These are phyloP conservation scores for Syrphus vitripennis DNA, from an alignment of 2,888 invertebrate species.

Conservation along the genomic window DNA sequence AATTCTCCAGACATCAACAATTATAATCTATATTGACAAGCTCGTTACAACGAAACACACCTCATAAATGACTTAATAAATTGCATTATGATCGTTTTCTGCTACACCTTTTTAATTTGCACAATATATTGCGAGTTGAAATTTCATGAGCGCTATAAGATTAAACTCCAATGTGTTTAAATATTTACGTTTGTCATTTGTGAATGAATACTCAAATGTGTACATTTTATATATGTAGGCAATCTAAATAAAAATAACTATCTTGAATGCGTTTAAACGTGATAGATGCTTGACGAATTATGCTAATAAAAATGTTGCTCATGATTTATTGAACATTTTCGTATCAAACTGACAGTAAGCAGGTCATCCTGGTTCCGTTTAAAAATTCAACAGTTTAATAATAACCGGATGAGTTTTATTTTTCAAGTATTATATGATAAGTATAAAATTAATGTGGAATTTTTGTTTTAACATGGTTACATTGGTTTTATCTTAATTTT, in stretches of 20 bases:
- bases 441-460: too few relatives aligned
- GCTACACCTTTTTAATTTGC: background rate
- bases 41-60: slow-evolving; percentile 7
- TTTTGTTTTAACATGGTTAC: too few relatives aligned
- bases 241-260: background rate
- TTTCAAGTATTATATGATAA: too few relatives aligned
- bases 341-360: background rate
- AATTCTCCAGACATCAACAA: background rate
- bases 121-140: background rate
- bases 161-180: background rate
- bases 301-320: background rate
- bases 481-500: too few relatives aligned
- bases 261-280: background rate
- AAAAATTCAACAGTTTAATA: too few relatives aligned
- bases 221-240: too few relatives aligned
- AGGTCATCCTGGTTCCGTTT: too few relatives aligned
- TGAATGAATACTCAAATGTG: too few relatives aligned
- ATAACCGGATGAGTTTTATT: too few relatives aligned
- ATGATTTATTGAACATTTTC: background rate
- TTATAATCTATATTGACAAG: background rate
- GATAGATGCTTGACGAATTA: background rate
- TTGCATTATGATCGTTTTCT: slow-evolving; percentile 16
- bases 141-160: background rate
- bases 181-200: background rate
- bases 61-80: slow-evolving; percentile 27